Conservation (phyloP, 2,888 invertebrate species). For the Melanostoma mellinum region DNA sequence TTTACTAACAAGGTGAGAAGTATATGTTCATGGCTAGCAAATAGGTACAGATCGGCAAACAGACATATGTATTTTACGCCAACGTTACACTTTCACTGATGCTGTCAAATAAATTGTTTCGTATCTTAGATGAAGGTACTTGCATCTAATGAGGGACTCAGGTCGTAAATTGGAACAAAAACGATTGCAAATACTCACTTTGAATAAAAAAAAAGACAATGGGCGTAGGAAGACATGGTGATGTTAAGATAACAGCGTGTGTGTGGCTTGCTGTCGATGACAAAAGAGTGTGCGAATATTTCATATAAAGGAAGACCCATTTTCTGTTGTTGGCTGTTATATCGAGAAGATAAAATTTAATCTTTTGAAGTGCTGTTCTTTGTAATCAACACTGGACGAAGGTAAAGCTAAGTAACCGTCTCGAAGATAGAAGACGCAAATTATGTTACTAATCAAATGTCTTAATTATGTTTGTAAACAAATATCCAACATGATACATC, state of each 20-base stretch:
- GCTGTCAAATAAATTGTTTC: constrained; percentile 18
- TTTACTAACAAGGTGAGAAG: not conserved
- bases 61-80: not conserved
- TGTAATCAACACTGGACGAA: no score
- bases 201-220: not conserved
- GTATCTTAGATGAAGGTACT: constrained; percentile 7
- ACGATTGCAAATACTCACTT: constrained; percentile 18
- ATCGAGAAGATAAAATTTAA: no score
- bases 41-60: no score
- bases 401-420: no score
- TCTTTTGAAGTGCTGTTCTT: no score
- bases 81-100: constrained; percentile 27
- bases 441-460: no score
- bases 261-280: not conserved
- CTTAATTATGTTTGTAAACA: no score
- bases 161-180: constrained; percentile 35
- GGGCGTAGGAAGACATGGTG: constrained; percentile 14
- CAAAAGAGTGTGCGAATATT: constrained; percentile 33
- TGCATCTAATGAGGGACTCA: constrained; percentile 12
- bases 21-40: constrained; percentile 13
- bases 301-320: no score
- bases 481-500: no score
- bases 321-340: no score
- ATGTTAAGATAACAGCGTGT: constrained; percentile 5
- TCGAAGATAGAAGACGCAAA: no score